Evolutionary conservation across 2,113 vertebrate genomes (phyloP).

Genomic region (Burhinus oedicnemus): DNA sequence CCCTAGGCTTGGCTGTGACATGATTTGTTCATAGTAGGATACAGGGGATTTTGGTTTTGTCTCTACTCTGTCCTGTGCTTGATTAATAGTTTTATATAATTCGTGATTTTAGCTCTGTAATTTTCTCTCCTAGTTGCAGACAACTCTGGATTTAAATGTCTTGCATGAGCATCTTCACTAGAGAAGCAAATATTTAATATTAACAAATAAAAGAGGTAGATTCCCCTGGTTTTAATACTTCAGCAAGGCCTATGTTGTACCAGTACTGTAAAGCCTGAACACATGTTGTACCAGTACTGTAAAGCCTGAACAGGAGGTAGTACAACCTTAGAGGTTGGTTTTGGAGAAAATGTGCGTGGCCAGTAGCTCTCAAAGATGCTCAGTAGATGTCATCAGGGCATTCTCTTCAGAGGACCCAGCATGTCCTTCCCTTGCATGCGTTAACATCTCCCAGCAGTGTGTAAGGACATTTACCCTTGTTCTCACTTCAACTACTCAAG

Average conservation of each 20-base stretch:
- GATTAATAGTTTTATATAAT: not conserved
- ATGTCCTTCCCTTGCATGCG: not conserved
- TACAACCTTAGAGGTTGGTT: not conserved
- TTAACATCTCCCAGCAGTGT: not conserved
- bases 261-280: not conserved
- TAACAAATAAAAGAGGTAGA: not conserved
- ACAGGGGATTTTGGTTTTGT: not conserved
- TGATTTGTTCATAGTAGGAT: slow-evolving; percentile 2
- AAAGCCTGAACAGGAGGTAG: not conserved
- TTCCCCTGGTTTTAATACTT: not conserved
- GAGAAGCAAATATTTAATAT: not conserved
- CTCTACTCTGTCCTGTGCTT: not conserved
- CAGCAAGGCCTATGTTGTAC: not conserved
- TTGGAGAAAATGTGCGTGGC: not conserved
- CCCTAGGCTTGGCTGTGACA: not conserved
- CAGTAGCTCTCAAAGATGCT: not conserved
- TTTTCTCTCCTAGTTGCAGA: not conserved
- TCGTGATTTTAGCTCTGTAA: not conserved
- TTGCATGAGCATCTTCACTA: not conserved
- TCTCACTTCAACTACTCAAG: not conserved
- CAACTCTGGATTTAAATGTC: not conserved
- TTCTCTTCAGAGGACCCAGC: not conserved
- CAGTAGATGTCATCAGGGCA: not conserved
- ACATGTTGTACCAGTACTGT: not conserved
- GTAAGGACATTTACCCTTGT: not conserved